These are phyloP conservation scores for Nephrotoma flavescens DNA, from an alignment of 2,888 invertebrate genomes.

Conservation along the genomic window DNA sequence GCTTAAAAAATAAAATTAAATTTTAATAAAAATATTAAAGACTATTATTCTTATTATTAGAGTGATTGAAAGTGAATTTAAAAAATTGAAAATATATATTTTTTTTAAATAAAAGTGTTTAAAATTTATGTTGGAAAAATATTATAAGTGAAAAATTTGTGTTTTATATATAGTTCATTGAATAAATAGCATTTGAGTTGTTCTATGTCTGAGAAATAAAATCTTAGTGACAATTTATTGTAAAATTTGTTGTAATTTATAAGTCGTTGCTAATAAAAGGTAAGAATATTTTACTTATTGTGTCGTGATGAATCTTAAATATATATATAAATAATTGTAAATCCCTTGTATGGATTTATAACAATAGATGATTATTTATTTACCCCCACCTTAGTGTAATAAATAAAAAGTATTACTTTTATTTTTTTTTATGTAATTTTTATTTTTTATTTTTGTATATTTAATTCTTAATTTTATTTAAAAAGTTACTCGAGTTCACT, in stretches of 20 bases:
- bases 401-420: neutral
- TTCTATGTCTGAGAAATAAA: neutral
- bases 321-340: neutral
- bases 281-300: neutral
- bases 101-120: neutral
- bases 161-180: neutral
- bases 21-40: neutral
- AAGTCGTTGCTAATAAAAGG: neutral
- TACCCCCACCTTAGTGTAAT: neutral
- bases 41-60: neutral
- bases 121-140: neutral
- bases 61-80: conserved; percentile 1
- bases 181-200: neutral
- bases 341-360: conserved; percentile 1
- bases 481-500: neutral
- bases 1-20: neutral
- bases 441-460: neutral
- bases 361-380: neutral
- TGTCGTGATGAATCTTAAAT: conserved; percentile 1
- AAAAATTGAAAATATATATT: neutral
- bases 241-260: neutral
- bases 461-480: neutral
- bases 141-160: neutral
- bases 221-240: conserved; percentile 1
- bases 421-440: neutral